phyloP scores from a whole-genome alignment of 2,797 vertebrate genomes.

The Macropodus opercularis region DNA sequence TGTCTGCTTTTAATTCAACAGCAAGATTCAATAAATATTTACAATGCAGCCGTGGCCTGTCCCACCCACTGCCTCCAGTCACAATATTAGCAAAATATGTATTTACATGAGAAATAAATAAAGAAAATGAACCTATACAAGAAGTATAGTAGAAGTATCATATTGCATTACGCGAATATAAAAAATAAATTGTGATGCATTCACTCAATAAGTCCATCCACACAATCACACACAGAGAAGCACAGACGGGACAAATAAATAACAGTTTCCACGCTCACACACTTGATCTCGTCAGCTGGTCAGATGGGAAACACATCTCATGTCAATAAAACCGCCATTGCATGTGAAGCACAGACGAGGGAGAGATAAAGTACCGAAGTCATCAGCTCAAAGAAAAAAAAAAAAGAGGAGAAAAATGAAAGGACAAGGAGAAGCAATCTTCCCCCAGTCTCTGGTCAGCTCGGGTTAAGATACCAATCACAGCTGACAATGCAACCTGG shows the following conservation, averaged over 20 bases:
- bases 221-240: slow-evolving; percentile 75
- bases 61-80: slow-evolving; percentile 41
- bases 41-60: slow-evolving; percentile 65
- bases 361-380: slow-evolving; percentile 36
- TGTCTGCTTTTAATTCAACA: slow-evolving; percentile 51
- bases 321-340: slow-evolving; percentile 56
- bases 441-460: slow-evolving; percentile 30
- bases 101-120: slow-evolving; percentile 82
- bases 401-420: slow-evolving; percentile 16
- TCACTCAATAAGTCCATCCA: slow-evolving; percentile 62
- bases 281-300: slow-evolving; percentile 54
- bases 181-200: slow-evolving; percentile 70
- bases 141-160: slow-evolving; percentile 62
- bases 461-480: slow-evolving; percentile 32
- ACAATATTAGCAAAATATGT: slow-evolving; percentile 74
- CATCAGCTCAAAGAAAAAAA: slow-evolving; percentile 42
- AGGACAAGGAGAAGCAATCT: slow-evolving; percentile 21
- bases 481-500: slow-evolving; percentile 41
- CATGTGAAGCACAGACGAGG: slow-evolving; percentile 60
- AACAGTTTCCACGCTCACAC: slow-evolving; percentile 43
- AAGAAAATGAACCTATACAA: slow-evolving; percentile 73
- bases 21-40: slow-evolving; percentile 71
- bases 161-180: slow-evolving; percentile 75
- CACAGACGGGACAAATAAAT: slow-evolving; percentile 81
- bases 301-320: slow-evolving; percentile 50